Evolutionary conservation across 1,140 invertebrate species (phyloP).

Genomic region (Acromyrmex charruanus): DNA sequence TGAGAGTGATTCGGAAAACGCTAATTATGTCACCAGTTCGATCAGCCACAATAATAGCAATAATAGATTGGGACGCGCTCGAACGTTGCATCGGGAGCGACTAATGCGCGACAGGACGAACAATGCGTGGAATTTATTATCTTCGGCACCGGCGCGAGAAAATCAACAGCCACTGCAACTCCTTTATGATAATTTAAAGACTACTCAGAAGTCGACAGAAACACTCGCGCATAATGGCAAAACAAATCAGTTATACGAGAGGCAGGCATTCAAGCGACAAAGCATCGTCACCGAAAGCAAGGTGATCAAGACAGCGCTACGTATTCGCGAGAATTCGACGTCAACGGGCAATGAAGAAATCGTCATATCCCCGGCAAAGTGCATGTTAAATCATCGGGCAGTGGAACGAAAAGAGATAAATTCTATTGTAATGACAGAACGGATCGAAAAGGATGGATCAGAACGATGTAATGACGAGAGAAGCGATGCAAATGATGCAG

Average conservation of each 20-base stretch:
- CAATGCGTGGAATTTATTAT: slow-evolving; percentile 80
- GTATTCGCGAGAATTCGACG: slow-evolving; percentile 79
- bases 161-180: slow-evolving; percentile 75
- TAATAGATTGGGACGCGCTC: slow-evolving; percentile 73
- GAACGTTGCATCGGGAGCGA: slow-evolving; percentile 72
- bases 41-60: slow-evolving; percentile 80
- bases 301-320: slow-evolving; percentile 79
- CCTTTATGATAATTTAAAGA: slow-evolving; percentile 80
- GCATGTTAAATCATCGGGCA: background rate
- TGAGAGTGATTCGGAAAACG: slow-evolving; percentile 83
- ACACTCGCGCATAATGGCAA: slow-evolving; percentile 53
- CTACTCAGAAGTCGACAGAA: slow-evolving; percentile 57
- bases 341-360: slow-evolving; percentile 63
- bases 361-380: background rate
- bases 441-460: slow-evolving; percentile 20
- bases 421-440: background rate
- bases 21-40: slow-evolving; percentile 85
- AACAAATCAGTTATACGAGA: slow-evolving; percentile 75
- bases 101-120: slow-evolving; percentile 73
- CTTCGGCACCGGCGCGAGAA: slow-evolving; percentile 70
- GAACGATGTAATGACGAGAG: slow-evolving; percentile 19
- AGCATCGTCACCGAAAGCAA: slow-evolving; percentile 82
- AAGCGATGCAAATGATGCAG: background rate
- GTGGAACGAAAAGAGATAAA: slow-evolving; percentile 32
- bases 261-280: slow-evolving; percentile 80